Percentiles rank a stretch among this genome's conserved stretches.
phyloP scores from a whole-genome alignment of 2,888 invertebrate genomes.

The Clostera curtula region DNA sequence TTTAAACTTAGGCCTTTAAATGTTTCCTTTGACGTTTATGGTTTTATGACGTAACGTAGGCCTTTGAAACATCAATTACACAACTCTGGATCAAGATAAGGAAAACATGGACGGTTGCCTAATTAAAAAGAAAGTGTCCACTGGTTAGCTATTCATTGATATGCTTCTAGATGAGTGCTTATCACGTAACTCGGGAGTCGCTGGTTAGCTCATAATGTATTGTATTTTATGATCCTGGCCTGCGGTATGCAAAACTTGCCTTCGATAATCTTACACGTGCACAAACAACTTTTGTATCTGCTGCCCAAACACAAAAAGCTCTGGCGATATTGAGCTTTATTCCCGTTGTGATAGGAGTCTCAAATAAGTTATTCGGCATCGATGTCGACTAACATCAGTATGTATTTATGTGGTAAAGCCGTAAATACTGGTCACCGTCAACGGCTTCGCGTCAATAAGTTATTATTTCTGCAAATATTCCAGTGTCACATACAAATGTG shows the following conservation, averaged over 20 bases:
- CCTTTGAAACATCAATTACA: constrained; percentile 12
- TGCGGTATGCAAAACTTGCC: constrained; percentile 65
- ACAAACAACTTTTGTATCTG: constrained; percentile 40
- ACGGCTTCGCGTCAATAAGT: constrained; percentile 41
- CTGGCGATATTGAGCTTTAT: constrained; percentile 25
- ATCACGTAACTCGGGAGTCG: constrained; percentile 64
- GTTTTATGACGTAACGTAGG: constrained; percentile 7
- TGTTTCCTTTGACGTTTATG: too few relatives aligned
- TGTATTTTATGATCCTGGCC: constrained; percentile 62
- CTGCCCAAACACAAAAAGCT: constrained; percentile 18
- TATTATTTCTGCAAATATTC: constrained; percentile 57
- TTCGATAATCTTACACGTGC: constrained; percentile 55
- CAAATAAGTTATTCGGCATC: constrained; percentile 1
- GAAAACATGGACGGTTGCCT: constrained; percentile 27
- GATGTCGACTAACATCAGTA: constrained; percentile 12
- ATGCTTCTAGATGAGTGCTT: constrained; percentile 41
- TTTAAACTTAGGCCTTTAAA: too few relatives aligned
- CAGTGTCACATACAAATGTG: constrained; percentile 43
- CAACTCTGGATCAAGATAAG: constrained; percentile 16
- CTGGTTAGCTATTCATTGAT: constrained; percentile 41
- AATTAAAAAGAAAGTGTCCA: constrained; percentile 41
- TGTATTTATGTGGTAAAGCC: constrained; percentile 34
- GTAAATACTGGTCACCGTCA: constrained; percentile 40
- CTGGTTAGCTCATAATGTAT: constrained; percentile 55
- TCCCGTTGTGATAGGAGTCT: constrained; percentile 9